Evolutionary conservation across 2,888 invertebrate genomes (phyloP).

Genomic region (Netelia fuscicornis): DNA sequence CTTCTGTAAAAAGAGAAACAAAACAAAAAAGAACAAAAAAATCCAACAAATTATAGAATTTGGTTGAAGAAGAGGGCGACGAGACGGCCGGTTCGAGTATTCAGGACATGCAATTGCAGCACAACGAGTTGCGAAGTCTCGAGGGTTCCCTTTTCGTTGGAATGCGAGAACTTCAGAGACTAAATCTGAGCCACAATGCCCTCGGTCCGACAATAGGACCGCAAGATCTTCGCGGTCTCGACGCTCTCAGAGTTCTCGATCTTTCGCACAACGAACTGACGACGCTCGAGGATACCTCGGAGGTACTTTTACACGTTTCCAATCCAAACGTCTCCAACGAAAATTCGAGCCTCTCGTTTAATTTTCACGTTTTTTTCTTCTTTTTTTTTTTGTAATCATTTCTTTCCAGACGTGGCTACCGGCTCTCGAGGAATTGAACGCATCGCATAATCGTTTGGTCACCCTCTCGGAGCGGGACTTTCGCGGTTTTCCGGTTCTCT

Average conservation of each 20-base stretch:
- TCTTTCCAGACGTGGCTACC: constrained; percentile 91
- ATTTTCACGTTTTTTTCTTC: not conserved
- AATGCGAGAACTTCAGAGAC: constrained; percentile 89
- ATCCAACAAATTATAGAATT: constrained; percentile 86
- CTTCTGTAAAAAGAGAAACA: not conserved
- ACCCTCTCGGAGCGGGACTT: constrained; percentile 92
- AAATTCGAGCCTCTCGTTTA: not conserved
- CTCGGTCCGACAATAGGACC: constrained; percentile 90
- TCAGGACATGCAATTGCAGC: constrained; percentile 90
- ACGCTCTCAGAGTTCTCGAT: constrained; percentile 90
- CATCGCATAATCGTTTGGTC: constrained; percentile 90
- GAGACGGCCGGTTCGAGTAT: constrained; percentile 87
- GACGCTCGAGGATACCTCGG: constrained; percentile 93
- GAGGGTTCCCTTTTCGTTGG: constrained; percentile 91
- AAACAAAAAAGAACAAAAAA: not conserved
- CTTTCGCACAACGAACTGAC: constrained; percentile 92
- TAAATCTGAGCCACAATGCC: constrained; percentile 92
- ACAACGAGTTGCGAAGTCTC: constrained; percentile 90
- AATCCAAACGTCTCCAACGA: not conserved
- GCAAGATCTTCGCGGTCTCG: constrained; percentile 92
- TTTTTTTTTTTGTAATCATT: constrained; percentile 21
- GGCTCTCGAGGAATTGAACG: constrained; percentile 90
- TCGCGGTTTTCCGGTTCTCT: constrained; percentile 92
- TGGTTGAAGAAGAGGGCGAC: constrained; percentile 89
- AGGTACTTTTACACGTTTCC: constrained; percentile 86